A percentile compares a stretch with the other conserved stretches of the same genome.
phyloP scores from a whole-genome alignment of 2,797 vertebrate genomes.

The Phaenicophaeus curvirostris region DNA sequence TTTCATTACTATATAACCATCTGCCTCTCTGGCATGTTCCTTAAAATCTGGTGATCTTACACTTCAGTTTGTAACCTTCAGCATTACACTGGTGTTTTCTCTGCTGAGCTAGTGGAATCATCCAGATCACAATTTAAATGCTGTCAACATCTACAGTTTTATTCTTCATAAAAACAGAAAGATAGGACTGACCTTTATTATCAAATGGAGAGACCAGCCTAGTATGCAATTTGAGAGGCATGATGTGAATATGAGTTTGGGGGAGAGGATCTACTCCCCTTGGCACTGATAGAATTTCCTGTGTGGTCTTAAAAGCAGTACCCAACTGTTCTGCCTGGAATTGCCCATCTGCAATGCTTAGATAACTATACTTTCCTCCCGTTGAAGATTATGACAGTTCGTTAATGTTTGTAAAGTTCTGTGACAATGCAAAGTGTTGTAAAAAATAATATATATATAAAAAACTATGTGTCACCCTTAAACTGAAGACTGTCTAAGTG shows the following conservation, averaged over 20 bases:
- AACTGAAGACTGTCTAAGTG: not conserved
- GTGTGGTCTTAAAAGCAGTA: not conserved
- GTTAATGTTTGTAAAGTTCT: not conserved
- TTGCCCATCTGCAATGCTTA: not conserved
- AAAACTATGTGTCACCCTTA: not conserved
- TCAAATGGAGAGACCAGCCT: not conserved
- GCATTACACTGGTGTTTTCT: not conserved
- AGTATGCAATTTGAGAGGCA: not conserved
- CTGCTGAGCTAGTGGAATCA: not conserved
- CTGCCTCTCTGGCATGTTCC: conserved; percentile 40
- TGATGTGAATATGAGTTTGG: not conserved
- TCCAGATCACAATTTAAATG: not conserved
- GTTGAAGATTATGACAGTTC: not conserved
- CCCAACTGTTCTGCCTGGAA: not conserved
- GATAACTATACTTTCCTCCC: not conserved
- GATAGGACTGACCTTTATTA: not conserved
- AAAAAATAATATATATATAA: not conserved
- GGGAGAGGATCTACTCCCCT: not conserved
- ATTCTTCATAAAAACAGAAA: not conserved
- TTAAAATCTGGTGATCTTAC: conserved; percentile 22
- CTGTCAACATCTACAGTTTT: not conserved
- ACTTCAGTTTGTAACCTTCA: conserved; percentile 22
- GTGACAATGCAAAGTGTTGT: not conserved
- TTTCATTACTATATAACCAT: conserved; percentile 58
- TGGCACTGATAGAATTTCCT: not conserved